phyloP scores from a whole-genome alignment of 2,888 invertebrate species.

The Meteorus colon region DNA sequence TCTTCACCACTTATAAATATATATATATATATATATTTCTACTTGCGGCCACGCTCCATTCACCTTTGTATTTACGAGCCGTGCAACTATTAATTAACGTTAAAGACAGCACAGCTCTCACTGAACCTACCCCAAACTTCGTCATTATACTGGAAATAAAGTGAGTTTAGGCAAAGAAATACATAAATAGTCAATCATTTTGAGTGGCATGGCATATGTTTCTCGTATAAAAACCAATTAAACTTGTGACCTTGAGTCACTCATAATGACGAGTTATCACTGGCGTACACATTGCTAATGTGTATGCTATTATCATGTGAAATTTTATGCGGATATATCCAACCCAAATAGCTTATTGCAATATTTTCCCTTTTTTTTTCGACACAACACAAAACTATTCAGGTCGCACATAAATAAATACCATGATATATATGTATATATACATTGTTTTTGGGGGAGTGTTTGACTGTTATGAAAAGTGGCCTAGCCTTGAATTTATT shows the following conservation, averaged over 20 bases:
- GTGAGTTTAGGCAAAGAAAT: slow-evolving; percentile 30
- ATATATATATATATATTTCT: slow-evolving; percentile 40
- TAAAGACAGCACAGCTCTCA: slow-evolving; percentile 49
- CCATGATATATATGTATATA: slow-evolving; percentile 16
- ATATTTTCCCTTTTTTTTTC: background rate
- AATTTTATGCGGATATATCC: background rate
- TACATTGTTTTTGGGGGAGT: slow-evolving; percentile 11
- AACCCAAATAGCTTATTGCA: background rate
- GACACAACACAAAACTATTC: background rate
- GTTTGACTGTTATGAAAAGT: slow-evolving; percentile 32
- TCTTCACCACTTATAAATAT: background rate
- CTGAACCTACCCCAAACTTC: slow-evolving; percentile 61
- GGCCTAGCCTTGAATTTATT: slow-evolving; percentile 28
- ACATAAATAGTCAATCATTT: background rate
- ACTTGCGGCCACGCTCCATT: slow-evolving; percentile 58
- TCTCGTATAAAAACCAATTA: background rate
- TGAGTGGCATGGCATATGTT: background rate
- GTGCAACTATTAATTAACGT: slow-evolving; percentile 65
- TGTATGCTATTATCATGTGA: slow-evolving; percentile 13
- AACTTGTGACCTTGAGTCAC: background rate
- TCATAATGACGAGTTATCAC: slow-evolving; percentile 16
- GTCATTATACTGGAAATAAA: slow-evolving; percentile 43
- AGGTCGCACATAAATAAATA: slow-evolving; percentile 6
- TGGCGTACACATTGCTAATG: slow-evolving; percentile 21
- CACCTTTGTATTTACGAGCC: slow-evolving; percentile 60